These are phyloP conservation scores for Hetaerina titia DNA, from an alignment of 2,888 invertebrate species.

Conservation along the genomic window DNA sequence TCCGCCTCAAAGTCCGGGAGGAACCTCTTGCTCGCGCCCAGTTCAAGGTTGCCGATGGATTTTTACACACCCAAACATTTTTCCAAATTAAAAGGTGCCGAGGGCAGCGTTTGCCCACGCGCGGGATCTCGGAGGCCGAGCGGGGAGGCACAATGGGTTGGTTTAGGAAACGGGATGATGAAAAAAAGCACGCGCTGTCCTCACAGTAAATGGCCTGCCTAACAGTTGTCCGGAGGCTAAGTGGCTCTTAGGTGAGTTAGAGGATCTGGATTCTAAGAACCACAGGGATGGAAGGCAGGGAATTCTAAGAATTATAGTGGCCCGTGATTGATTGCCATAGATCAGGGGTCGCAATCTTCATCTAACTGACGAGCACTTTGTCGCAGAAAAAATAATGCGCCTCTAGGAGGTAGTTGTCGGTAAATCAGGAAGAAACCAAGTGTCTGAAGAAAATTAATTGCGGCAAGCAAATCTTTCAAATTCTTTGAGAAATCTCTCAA, in stretches of 20 bases:
- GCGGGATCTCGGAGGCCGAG: not conserved
- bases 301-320: too few relatives aligned
- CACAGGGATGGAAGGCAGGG: too few relatives aligned
- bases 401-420: too few relatives aligned
- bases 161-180: not conserved
- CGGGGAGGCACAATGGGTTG: not conserved
- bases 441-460: too few relatives aligned
- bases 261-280: not conserved
- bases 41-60: not conserved
- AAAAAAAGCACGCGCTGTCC: not conserved
- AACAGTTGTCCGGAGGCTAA: not conserved
- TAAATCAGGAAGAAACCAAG: too few relatives aligned
- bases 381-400: too few relatives aligned
- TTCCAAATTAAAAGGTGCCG: conserved; percentile 16
- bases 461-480: too few relatives aligned
- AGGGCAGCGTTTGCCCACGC: not conserved
- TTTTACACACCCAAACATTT: conserved; percentile 31
- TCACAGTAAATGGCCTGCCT: not conserved
- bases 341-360: too few relatives aligned
- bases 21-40: not conserved
- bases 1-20: conserved; percentile 20
- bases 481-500: too few relatives aligned
- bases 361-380: too few relatives aligned
- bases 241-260: not conserved
- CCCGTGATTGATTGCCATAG: too few relatives aligned